Evolutionary conservation across 2,113 vertebrate genomes (phyloP).

Genomic region (Pleuronectes platessa): DNA sequence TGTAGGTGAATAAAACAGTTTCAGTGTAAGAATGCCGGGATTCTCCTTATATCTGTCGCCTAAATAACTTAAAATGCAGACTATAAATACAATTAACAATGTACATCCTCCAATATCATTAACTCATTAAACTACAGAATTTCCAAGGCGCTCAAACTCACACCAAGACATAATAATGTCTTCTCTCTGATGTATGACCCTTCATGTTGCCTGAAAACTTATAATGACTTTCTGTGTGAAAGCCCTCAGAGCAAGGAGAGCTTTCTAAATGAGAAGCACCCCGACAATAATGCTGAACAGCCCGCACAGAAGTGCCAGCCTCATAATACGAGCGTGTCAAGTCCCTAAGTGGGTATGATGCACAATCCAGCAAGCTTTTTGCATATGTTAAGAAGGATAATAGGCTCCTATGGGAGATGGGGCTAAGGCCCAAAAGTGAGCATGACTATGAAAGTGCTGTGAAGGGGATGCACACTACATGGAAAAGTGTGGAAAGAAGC

Average conservation of each 20-base stretch:
- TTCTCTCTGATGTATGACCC: constrained; percentile 59
- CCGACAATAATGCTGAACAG: constrained; percentile 67
- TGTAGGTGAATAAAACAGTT: constrained; percentile 39
- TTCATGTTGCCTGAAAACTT: constrained; percentile 71
- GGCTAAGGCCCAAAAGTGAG: constrained; percentile 75
- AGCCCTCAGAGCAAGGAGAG: constrained; percentile 69
- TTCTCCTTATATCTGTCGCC: constrained; percentile 12
- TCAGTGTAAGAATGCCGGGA: constrained; percentile 22
- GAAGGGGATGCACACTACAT: constrained; percentile 63
- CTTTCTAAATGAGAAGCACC: constrained; percentile 78
- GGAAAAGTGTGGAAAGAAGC: constrained; percentile 52
- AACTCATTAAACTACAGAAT: constrained; percentile 29
- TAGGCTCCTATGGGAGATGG: constrained; percentile 79
- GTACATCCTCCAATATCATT: constrained; percentile 1
- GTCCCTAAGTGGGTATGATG: constrained; percentile 81
- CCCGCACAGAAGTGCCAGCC: constrained; percentile 66
- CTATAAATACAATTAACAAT: constrained; percentile 31
- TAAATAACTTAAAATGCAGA: constrained; percentile 32
- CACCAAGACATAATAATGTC: constrained; percentile 36
- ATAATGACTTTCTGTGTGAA: constrained; percentile 77
- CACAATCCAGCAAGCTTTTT: constrained; percentile 77
- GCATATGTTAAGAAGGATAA: constrained; percentile 83
- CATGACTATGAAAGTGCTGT: constrained; percentile 63
- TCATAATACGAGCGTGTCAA: constrained; percentile 77
- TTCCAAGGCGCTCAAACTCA: constrained; percentile 45